A percentile compares a stretch with the other conserved stretches of the same genome.
Conservation (phyloP, 2,113 vertebrate genomes). For the Ginglymostoma cirratum region DNA sequence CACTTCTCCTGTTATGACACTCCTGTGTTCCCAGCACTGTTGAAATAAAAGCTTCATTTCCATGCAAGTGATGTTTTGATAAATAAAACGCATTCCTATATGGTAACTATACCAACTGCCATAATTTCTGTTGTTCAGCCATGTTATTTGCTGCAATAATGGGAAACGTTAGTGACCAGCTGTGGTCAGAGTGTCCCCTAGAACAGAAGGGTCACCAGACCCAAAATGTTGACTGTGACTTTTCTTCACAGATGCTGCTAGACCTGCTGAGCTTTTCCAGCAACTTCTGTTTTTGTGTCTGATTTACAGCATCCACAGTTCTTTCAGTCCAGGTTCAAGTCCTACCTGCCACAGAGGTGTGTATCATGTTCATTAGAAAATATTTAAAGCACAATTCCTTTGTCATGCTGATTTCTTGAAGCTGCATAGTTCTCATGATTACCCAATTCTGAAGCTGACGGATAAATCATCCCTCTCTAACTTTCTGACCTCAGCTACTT, state of each 20-base stretch:
- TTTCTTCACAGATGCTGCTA: no score
- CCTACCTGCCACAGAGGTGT: no score
- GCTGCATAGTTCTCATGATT: no score
- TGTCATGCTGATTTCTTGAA: background rate
- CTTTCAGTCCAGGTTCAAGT: no score
- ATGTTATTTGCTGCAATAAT: background rate
- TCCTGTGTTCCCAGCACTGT: background rate
- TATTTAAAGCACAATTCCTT: background rate
- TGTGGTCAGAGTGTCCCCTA: background rate
- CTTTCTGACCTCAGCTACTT: background rate
- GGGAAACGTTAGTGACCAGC: background rate
- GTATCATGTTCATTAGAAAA: no score
- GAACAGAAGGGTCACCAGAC: background rate
- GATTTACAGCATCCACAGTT: no score
- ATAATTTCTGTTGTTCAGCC: background rate
- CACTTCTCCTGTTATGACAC: constrained; percentile 6
- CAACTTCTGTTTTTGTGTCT: no score
- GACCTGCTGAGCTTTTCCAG: no score
- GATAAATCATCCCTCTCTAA: background rate
- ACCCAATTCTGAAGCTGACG: background rate
- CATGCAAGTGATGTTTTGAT: background rate
- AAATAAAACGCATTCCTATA: background rate
- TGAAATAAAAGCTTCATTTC: constrained; percentile 28
- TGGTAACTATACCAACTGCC: background rate
- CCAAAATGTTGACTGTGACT: no score